Evolutionary conservation across 1,140 invertebrate species (phyloP), one percentile per base, ranked within the genome.

Genomic region (Streblospio benedicti): DNA sequence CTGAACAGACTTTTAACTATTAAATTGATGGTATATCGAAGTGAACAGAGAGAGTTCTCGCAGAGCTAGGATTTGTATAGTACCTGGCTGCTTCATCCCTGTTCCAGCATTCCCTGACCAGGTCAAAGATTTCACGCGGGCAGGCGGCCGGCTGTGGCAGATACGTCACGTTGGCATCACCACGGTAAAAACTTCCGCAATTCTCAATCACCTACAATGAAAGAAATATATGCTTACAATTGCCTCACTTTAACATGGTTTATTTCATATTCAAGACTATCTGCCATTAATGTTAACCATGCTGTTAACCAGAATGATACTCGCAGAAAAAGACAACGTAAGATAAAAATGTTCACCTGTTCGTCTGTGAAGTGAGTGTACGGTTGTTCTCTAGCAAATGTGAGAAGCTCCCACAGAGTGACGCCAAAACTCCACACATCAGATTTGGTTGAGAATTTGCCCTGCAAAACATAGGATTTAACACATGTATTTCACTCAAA

Each of bases 91-190:
- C 65, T 27, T 74, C 88, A 68, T 90, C 87, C 27, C 88, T 81
- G 69, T 91, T 89, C 93, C 93, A 97, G 74, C 92, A 95, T 71
- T 93, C 90, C 61, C 86, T 83, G 89, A 95, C 94, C 62, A 97
- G 77, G 75, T 93, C 91, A 78, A 91, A 94, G 60, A 94, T 41
- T 53, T 61, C 59, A 3, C 47, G 44, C 6, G 59, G 52, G 35
- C 59, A 61, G 31, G 25, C 35, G 16, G 38, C 20, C 18, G 51
- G 59, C 25, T 30, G 59, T 14, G 20, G 28, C 20, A 55, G 52
- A 20, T 33, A 35, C 6, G n/a, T 18, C 6, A 30, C 50, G 9
- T 28, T 25, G 25, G 18, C 50, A n/a, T 52, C 50, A 31, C 18
- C 18, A 18, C n/a, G 50, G 30, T 52, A 52, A 1, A 14, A 52